Evolutionary conservation across 1,140 invertebrate species (phyloP).

Genomic region (Cydia pomonella): DNA sequence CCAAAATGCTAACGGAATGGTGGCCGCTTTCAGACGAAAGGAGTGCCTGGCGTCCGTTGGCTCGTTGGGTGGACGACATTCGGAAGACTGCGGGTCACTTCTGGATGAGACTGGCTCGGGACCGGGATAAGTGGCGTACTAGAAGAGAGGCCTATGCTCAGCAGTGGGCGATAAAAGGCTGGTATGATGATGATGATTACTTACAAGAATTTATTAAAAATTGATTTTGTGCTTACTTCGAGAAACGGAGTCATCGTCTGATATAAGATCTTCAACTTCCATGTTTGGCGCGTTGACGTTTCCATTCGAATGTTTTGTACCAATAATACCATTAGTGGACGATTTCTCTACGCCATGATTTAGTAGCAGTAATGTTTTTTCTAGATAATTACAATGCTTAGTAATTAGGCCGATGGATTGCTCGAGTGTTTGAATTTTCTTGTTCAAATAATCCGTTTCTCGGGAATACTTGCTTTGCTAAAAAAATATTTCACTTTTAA

Average conservation of each 20-base stretch:
- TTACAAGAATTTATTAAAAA: neutral
- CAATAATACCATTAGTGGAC: slow-evolving; percentile 21
- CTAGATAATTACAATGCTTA: slow-evolving; percentile 60
- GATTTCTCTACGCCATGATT: slow-evolving; percentile 60
- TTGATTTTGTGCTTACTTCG: slow-evolving; percentile 44
- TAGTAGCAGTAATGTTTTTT: slow-evolving; percentile 58
- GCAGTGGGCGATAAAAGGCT: too few species aligned
- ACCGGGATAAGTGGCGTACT: too few species aligned
- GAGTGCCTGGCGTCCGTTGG: too few species aligned
- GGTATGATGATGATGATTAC: too few species aligned
- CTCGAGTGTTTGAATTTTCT: slow-evolving; percentile 59
- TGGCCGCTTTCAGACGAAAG: too few species aligned
- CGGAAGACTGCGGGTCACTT: too few species aligned
- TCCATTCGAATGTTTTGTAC: slow-evolving; percentile 15
- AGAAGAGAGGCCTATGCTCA: too few species aligned
- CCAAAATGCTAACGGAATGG: too few species aligned
- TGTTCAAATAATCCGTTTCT: slow-evolving; percentile 60
- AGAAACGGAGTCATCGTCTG: slow-evolving; percentile 55
- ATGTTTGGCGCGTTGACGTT: slow-evolving; percentile 33
- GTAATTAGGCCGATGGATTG: slow-evolving; percentile 50
- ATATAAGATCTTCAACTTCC: slow-evolving; percentile 55
- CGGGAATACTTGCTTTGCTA: slow-evolving; percentile 57
- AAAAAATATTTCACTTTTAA: slow-evolving; percentile 34
- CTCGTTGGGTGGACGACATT: too few species aligned
- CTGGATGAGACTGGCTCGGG: too few species aligned